phyloP scores from a whole-genome alignment of 2,113 vertebrate species.

The Chloroceryle aenea region DNA sequence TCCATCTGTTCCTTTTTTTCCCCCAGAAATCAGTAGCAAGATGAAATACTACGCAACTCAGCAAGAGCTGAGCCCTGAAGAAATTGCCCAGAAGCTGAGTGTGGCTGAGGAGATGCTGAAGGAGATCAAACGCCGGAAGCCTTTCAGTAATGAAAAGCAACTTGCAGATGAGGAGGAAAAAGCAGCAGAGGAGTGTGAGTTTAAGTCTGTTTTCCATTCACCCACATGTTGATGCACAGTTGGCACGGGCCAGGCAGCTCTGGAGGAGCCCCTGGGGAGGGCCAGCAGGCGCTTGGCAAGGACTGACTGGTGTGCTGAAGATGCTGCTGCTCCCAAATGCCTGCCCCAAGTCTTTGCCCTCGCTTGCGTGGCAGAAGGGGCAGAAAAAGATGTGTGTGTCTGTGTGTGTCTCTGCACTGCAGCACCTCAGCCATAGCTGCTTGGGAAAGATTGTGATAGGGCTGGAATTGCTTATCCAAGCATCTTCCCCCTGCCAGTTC shows the following conservation, averaged over 20 bases:
- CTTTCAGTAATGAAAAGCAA: constrained; percentile 79
- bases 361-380: rapidly evolving
- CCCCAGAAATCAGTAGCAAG: constrained; percentile 88
- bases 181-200: constrained; percentile 84
- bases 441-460: not conserved
- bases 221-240: not conserved
- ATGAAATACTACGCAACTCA: constrained; percentile 86
- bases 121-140: constrained; percentile 80
- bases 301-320: not conserved
- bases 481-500: rapidly evolving
- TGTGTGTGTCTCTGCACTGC: no score
- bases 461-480: not conserved
- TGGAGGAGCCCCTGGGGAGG: not conserved
- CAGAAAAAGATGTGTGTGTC: not conserved
- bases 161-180: constrained; percentile 80
- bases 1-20: constrained; percentile 6
- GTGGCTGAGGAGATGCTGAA: constrained; percentile 81
- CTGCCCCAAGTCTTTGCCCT: not conserved
- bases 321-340: not conserved
- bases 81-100: constrained; percentile 74
- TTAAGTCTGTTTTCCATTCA: not conserved
- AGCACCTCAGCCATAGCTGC: not conserved
- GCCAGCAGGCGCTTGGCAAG: not conserved
- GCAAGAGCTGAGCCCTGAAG: constrained; percentile 83
- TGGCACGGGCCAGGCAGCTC: not conserved